Percentiles rank a stretch among this genome's conserved stretches.
Evolutionary conservation across 2,888 invertebrate species (phyloP).

Genomic region (Dryocosmus kuriphilus): DNA sequence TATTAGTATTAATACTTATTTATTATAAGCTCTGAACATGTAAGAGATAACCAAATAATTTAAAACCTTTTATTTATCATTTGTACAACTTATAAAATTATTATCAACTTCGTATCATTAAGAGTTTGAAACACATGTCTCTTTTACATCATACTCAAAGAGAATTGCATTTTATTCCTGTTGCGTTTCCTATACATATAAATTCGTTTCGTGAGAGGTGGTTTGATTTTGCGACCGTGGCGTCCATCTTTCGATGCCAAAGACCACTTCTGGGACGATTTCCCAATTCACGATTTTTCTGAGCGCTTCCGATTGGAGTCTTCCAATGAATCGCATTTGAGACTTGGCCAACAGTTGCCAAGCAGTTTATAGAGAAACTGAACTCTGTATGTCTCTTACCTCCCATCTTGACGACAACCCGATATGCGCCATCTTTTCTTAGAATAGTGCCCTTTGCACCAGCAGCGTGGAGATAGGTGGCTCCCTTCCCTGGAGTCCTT

Average conservation of each 20-base stretch:
- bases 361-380: constrained; percentile 87
- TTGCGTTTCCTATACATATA: too few relatives aligned
- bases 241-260: constrained; percentile 94
- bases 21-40: background rate
- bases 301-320: constrained; percentile 90
- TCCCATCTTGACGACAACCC: constrained; percentile 89
- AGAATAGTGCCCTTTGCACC: constrained; percentile 89
- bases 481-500: constrained; percentile 87
- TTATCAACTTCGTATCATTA: background rate
- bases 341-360: constrained; percentile 95
- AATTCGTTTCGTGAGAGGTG: constrained; percentile 78
- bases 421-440: constrained; percentile 83
- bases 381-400: constrained; percentile 86
- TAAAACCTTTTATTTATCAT: background rate
- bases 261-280: constrained; percentile 93
- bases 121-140: background rate
- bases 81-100: constrained; percentile 14
- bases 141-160: background rate
- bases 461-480: constrained; percentile 87
- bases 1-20: too few relatives aligned
- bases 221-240: constrained; percentile 90
- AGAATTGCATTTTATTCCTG: background rate
- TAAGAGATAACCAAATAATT: background rate
- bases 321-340: constrained; percentile 89
- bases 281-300: constrained; percentile 90